Percentiles rank a stretch among this genome's conserved stretches.
Conservation (phyloP, 2,888 invertebrate genomes). For the Fissipunctia ypsillon region DNA sequence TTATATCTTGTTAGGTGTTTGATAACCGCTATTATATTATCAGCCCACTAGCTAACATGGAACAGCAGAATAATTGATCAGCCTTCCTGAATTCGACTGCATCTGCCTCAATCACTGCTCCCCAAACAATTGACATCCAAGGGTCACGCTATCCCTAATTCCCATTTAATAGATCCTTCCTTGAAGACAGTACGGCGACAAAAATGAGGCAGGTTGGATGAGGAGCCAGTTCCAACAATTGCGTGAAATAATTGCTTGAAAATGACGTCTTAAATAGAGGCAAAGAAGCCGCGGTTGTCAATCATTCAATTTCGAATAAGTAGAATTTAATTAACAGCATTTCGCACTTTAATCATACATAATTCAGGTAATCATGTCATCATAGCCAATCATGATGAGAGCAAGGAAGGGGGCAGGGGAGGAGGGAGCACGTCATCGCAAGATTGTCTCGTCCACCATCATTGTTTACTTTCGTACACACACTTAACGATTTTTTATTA, state of each 20-base stretch:
- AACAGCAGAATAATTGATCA: not conserved
- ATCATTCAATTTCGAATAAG: constrained; percentile 42
- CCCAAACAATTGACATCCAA: not conserved
- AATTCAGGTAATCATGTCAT: constrained; percentile 53
- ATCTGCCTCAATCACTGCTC: not conserved
- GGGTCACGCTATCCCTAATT: not conserved
- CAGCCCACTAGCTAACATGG: not conserved
- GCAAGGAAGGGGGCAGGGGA: not conserved
- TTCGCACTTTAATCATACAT: constrained; percentile 41
- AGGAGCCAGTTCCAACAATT: constrained; percentile 18
- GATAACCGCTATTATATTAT: not conserved
- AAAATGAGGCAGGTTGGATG: not conserved
- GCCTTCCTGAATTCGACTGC: not conserved
- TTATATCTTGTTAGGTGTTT: not conserved
- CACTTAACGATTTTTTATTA: constrained; percentile 21
- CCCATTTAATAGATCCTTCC: not conserved
- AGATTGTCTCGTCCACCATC: constrained; percentile 27
- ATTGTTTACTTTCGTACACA: constrained; percentile 37
- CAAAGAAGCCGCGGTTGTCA: constrained; percentile 13
- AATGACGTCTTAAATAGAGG: constrained; percentile 9
- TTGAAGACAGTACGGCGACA: not conserved
- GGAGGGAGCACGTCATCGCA: constrained; percentile 2
- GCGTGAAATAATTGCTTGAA: constrained; percentile 11
- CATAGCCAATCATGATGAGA: constrained; percentile 29
- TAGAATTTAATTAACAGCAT: constrained; percentile 6